Evolutionary conservation across 2,888 invertebrate species (phyloP).

Genomic region (Aradus depressus): DNA sequence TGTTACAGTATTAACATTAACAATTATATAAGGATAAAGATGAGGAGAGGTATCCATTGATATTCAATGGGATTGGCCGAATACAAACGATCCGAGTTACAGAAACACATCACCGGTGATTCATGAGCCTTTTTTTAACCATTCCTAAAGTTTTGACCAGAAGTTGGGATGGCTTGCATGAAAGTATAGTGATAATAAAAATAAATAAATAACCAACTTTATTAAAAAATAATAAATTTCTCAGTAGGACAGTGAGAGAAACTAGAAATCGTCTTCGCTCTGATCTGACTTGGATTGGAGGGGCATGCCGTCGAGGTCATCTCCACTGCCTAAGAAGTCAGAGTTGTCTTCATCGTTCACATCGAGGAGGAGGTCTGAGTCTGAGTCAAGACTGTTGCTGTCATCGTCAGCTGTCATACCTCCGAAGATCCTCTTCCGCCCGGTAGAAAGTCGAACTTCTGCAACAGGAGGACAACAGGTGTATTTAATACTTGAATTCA

Average conservation of each 20-base stretch:
- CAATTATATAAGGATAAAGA: too few species aligned
- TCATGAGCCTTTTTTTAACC: too few species aligned
- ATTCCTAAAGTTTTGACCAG: too few species aligned
- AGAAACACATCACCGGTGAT: too few species aligned
- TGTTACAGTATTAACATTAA: too few species aligned
- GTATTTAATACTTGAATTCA: too few species aligned
- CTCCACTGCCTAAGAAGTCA: slow-evolving; percentile 25
- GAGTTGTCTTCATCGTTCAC: slow-evolving; percentile 29
- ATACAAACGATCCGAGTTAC: too few species aligned
- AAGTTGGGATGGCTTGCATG: too few species aligned
- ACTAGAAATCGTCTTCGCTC: slow-evolving; percentile 31
- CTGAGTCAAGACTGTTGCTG: slow-evolving; percentile 30
- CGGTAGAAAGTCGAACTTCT: slow-evolving; percentile 25
- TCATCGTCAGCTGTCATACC: slow-evolving; percentile 30
- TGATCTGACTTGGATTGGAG: slow-evolving; percentile 27
- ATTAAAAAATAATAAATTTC: neutral
- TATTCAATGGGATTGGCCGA: too few species aligned
- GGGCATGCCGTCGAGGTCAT: slow-evolving; percentile 28
- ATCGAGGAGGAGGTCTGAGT: slow-evolving; percentile 31
- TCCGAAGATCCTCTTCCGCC: slow-evolving; percentile 30
- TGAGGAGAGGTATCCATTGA: too few species aligned
- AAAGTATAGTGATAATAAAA: too few species aligned
- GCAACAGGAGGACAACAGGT: neutral
- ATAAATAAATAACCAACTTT: neutral
- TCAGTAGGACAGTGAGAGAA: neutral